A percentile compares a stretch with the other conserved stretches of the same genome.
Conservation (phyloP, 2,888 invertebrate species). For the Eulithis prunata region DNA sequence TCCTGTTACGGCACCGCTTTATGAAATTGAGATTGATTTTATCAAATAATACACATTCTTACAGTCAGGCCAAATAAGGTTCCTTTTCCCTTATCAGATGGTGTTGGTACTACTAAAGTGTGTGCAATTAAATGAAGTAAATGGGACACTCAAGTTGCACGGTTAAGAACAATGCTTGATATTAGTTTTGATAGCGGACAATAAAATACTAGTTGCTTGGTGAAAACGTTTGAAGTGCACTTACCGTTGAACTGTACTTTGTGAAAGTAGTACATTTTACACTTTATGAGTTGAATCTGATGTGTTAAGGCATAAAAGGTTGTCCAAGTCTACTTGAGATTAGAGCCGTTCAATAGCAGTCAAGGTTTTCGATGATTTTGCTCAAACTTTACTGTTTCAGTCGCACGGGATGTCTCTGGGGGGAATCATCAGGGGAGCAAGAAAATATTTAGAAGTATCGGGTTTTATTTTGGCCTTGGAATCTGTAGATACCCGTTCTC, state of each 20-base stretch:
- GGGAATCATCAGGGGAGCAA: conserved; percentile 8
- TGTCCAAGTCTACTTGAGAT: neutral
- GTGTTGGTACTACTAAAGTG: conserved; percentile 21
- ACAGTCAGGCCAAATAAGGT: neutral
- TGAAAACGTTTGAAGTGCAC: conserved; percentile 25
- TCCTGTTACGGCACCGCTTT: conserved; percentile 18
- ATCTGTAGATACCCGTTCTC: neutral
- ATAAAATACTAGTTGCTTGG: conserved; percentile 21
- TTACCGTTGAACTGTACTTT: conserved; percentile 10
- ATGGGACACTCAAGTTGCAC: conserved; percentile 31
- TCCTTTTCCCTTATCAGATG: conserved; percentile 1
- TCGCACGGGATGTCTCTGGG: conserved; percentile 5
- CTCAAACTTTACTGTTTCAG: conserved; percentile 11
- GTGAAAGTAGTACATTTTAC: neutral
- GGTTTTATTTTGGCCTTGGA: conserved; percentile 1
- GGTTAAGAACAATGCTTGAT: conserved; percentile 29
- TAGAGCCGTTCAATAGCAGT: conserved; percentile 4
- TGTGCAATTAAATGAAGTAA: conserved; percentile 35
- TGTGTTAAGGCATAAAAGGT: no score
- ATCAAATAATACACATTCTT: neutral
- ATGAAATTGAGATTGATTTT: conserved; percentile 8
- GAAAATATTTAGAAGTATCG: conserved; percentile 9
- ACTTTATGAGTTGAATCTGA: no score
- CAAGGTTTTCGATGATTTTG: conserved; percentile 12
- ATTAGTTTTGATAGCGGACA: conserved; percentile 24